Conservation (phyloP, 2,888 invertebrate genomes). For the Belgica antarctica region DNA sequence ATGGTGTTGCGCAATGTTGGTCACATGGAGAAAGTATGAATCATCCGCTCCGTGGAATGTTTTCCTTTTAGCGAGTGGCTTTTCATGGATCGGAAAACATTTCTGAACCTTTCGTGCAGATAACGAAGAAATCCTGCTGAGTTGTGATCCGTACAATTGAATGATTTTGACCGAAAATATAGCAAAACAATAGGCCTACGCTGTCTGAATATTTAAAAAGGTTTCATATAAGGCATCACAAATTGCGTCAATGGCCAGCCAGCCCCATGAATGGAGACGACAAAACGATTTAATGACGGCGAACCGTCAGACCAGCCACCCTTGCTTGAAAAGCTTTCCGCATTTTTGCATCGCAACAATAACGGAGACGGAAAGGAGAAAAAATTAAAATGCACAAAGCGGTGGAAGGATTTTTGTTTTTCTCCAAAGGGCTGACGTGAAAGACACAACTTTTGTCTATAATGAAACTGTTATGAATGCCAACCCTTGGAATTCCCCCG, state of each 20-base stretch:
- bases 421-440: background rate
- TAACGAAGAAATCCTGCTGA: slow-evolving; percentile 33
- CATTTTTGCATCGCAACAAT: slow-evolving; percentile 25
- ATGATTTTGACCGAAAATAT: slow-evolving; percentile 17
- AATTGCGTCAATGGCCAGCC: slow-evolving; percentile 23
- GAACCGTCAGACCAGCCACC: background rate
- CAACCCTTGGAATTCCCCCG: background rate
- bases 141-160: slow-evolving; percentile 30
- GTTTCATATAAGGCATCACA: slow-evolving; percentile 4
- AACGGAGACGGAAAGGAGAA: background rate
- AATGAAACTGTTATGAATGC: background rate
- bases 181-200: slow-evolving; percentile 35
- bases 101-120: background rate
- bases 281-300: slow-evolving; percentile 26
- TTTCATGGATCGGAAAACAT: slow-evolving; percentile 4
- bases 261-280: slow-evolving; percentile 5
- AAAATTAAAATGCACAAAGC: slow-evolving; percentile 32
- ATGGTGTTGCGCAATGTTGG: slow-evolving; percentile 42
- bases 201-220: slow-evolving; percentile 16
- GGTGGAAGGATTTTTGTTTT: background rate
- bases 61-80: background rate
- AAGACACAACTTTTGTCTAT: background rate
- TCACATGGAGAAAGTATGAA: slow-evolving; percentile 43
- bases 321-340: slow-evolving; percentile 22
- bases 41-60: slow-evolving; percentile 27